Evolutionary conservation across 2,113 vertebrate species (phyloP), one percentile per base, ranked within the genome.

Genomic region (Coregonus clupeaformis): DNA sequence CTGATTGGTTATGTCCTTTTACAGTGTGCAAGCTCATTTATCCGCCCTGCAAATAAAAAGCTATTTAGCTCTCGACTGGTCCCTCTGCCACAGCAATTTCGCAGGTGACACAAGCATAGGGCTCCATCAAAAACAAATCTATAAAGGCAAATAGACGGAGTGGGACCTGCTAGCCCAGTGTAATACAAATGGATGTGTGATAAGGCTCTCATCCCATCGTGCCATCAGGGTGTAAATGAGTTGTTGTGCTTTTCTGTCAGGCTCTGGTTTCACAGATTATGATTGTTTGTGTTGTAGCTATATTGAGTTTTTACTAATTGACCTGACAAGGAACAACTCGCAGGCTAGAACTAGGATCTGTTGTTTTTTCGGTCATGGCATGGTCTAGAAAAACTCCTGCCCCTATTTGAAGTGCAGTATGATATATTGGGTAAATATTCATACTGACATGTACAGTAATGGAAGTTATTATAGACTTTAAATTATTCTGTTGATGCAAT

Each of bases 91-190:
- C 71, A 76, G 77, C 71, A 76, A 76, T 89, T 87, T 88, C 84
- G 83, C 85, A 89, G 86, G 89, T 88, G 86, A 83, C 82, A 82
- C 69, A 60, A 77, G 30, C 73, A 77, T 73, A 11, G 74, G 71
- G 42, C 82, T 87, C 82, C 82, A 86, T 85, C 86, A 78, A 36
- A 68, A 72, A 72, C 62, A 80, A 76, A 82, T 86, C 85, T 84
- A 88, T 86, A 83, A 83, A 85, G 81, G 72, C 82, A 85, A 87
- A 87, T 87, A 83, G 86, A 86, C 80, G 84, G 77, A 86, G 84
- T 80, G 71, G 66, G 72, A 76, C 16, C 49, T 6, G 76, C 79
- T 81, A 68, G 81, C 81, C 74, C 86, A 87, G 82, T 84, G 72
- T 89, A 84, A 88, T 86, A 86, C 82, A 85, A 87, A 83, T 79